Evolutionary conservation across 2,113 vertebrate species (phyloP).

Genomic region (Paramormyrops kingsleyae): DNA sequence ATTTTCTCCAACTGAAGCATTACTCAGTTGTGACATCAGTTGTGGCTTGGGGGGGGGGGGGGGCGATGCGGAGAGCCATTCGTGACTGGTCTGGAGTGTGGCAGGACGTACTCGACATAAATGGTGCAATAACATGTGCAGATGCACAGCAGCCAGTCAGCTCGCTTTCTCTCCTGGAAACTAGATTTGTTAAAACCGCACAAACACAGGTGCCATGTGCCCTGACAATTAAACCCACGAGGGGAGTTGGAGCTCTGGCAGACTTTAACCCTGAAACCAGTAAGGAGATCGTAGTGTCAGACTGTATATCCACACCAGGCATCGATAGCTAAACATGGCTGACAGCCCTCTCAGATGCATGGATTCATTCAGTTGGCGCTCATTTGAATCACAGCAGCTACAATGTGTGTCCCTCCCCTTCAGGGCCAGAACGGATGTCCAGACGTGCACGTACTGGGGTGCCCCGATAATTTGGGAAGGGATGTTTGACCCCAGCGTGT

Average conservation of each 20-base stretch:
- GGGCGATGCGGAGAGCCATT: too few relatives aligned
- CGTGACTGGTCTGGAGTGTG: too few relatives aligned
- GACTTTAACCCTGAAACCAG: background rate
- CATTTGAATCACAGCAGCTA: background rate
- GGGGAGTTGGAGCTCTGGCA: background rate
- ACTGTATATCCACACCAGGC: background rate
- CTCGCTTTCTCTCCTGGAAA: background rate
- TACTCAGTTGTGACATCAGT: background rate
- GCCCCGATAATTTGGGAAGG: conserved; percentile 69
- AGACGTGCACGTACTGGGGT: conserved; percentile 64
- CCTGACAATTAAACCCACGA: background rate
- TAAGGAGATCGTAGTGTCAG: background rate
- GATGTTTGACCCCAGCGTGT: conserved; percentile 52
- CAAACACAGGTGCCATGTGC: background rate
- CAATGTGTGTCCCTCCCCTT: background rate
- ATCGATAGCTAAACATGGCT: background rate
- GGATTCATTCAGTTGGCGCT: background rate
- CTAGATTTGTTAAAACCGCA: background rate
- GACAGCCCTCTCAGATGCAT: background rate
- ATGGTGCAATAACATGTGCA: background rate
- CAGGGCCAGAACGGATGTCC: conserved; percentile 55
- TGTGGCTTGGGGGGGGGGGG: too few relatives aligned
- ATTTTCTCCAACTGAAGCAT: background rate
- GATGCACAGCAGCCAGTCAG: background rate
- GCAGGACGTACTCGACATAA: too few relatives aligned